phyloP scores from a whole-genome alignment of 2,888 invertebrate species.

The Drosophila hawaiiensis region DNA sequence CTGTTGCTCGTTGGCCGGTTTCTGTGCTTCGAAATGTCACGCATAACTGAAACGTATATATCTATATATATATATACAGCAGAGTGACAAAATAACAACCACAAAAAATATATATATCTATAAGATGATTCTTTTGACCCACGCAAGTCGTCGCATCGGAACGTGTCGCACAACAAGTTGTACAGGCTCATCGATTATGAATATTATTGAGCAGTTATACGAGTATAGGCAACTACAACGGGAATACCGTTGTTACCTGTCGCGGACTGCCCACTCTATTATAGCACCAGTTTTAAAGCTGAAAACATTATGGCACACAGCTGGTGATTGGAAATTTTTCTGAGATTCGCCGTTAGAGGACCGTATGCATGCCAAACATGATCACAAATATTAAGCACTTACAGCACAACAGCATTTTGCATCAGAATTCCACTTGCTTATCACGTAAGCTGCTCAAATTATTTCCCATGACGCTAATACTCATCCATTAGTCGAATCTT shows the following conservation, averaged over 20 bases:
- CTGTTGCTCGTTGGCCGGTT: constrained; percentile 6
- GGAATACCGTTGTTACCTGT: constrained; percentile 40
- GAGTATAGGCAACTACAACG: constrained; percentile 22
- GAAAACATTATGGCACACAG: constrained; percentile 41
- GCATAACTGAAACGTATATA: background rate
- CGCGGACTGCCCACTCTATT: constrained; percentile 22
- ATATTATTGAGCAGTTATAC: constrained; percentile 64
- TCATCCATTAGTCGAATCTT: constrained; percentile 12
- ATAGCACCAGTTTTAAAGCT: constrained; percentile 26
- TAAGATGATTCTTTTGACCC: constrained; percentile 70
- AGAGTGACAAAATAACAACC: background rate
- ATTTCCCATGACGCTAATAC: constrained; percentile 37
- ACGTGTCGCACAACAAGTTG: constrained; percentile 67
- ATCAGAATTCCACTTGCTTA: constrained; percentile 11
- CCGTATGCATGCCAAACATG: constrained; percentile 25
- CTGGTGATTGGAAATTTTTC: constrained; percentile 31
- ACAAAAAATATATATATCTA: background rate
- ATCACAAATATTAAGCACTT: constrained; percentile 38
- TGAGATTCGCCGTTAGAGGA: constrained; percentile 44
- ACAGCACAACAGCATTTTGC: constrained; percentile 2
- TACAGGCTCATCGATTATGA: constrained; percentile 73
- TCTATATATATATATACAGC: background rate
- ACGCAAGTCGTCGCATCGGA: constrained; percentile 25
- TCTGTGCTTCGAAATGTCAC: background rate
- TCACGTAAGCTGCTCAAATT: constrained; percentile 9